Evolutionary conservation across 2,888 invertebrate genomes (phyloP).

Genomic region (Eurytoma adleriae): DNA sequence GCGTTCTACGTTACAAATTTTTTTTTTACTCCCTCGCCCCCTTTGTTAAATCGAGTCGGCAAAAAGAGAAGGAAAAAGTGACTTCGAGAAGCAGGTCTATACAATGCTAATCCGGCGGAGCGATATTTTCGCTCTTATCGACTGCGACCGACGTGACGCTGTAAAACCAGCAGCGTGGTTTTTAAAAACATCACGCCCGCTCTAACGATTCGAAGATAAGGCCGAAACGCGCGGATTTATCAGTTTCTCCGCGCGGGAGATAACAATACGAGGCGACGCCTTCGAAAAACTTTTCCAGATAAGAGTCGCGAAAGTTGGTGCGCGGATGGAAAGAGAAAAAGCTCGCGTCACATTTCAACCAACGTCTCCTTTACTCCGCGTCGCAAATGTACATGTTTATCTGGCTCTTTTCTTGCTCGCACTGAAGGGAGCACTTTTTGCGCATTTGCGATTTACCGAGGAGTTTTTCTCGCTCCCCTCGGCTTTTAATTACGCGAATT

Average conservation of each 20-base stretch:
- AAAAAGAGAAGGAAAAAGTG: too few relatives aligned
- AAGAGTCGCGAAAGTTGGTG: conserved; percentile 15
- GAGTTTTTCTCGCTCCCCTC: too few relatives aligned
- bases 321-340: conserved; percentile 1
- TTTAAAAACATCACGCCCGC: conserved; percentile 14
- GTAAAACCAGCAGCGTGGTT: not conserved
- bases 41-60: too few relatives aligned
- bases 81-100: too few relatives aligned
- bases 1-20: too few relatives aligned
- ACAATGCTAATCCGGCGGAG: too few relatives aligned
- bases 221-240: conserved; percentile 18
- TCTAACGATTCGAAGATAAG: conserved; percentile 16
- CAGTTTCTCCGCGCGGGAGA: not conserved
- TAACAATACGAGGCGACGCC: conserved; percentile 19
- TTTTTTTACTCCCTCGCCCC: too few relatives aligned
- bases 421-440: too few relatives aligned
- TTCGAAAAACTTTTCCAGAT: conserved; percentile 26
- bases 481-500: too few relatives aligned
- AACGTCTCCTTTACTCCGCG: not conserved
- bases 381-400: not conserved
- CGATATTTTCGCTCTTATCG: conserved; percentile 29
- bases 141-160: conserved; percentile 16
- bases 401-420: too few relatives aligned
- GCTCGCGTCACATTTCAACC: not conserved
- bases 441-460: too few relatives aligned